Evolutionary conservation across 2,113 vertebrate species (phyloP).

Genomic region (Gavia stellata): DNA sequence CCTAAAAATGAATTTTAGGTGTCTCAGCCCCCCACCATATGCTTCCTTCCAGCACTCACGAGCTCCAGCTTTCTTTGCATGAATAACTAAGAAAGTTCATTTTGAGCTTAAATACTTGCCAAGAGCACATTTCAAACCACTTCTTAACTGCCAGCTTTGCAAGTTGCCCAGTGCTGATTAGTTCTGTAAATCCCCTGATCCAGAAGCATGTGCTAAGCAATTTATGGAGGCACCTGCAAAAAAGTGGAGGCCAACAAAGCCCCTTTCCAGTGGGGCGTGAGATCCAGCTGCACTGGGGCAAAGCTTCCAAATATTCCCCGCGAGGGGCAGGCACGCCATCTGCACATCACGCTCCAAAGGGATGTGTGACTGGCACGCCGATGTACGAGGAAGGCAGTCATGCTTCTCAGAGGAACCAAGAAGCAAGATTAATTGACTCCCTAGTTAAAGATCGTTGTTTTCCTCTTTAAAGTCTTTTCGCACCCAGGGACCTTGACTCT

Average conservation of each 20-base stretch:
- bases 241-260: background rate
- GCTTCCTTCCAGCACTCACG: background rate
- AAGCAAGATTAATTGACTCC: background rate
- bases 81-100: background rate
- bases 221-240: background rate
- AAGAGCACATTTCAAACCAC: background rate
- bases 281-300: background rate
- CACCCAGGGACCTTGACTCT: background rate
- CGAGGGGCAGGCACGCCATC: too few relatives aligned
- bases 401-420: background rate
- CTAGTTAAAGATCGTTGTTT: background rate
- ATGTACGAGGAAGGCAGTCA: background rate
- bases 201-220: background rate
- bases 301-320: background rate
- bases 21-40: fast-evolving
- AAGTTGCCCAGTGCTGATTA: background rate
- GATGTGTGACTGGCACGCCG: background rate
- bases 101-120: background rate
- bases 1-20: background rate
- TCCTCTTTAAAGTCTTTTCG: background rate
- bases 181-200: background rate
- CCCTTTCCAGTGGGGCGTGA: background rate
- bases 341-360: background rate
- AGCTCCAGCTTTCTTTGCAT: background rate
- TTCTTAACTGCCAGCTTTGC: background rate